Conservation (phyloP, 2,797 vertebrate species). For the Knipowitschia caucasica region DNA sequence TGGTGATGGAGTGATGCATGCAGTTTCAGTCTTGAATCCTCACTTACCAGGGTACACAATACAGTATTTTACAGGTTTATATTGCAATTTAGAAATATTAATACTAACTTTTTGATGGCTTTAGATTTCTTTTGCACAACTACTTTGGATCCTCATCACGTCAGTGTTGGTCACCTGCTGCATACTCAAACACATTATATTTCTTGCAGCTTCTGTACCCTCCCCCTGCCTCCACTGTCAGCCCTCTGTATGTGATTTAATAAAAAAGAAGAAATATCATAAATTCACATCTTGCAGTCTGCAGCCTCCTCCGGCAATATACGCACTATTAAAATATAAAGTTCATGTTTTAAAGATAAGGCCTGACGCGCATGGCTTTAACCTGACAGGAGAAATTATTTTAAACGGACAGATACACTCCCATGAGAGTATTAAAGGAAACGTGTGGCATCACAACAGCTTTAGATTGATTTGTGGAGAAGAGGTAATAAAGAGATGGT, state of each 20-base stretch:
- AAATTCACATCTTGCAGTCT: slow-evolving; percentile 33
- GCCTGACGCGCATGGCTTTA: slow-evolving; percentile 30
- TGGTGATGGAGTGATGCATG: too few relatives aligned
- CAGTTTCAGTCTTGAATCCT: too few relatives aligned
- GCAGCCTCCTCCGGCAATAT: slow-evolving; percentile 19
- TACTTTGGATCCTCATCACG: too few relatives aligned
- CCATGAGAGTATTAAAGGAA: slow-evolving; percentile 16
- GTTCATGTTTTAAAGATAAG: slow-evolving; percentile 67
- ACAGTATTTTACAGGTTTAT: too few relatives aligned
- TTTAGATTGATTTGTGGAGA: not conserved
- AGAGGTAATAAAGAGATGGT: not conserved
- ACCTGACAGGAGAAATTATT: slow-evolving; percentile 35
- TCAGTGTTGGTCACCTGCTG: not conserved
- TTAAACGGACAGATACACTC: slow-evolving; percentile 23
- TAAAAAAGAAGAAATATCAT: slow-evolving; percentile 37
- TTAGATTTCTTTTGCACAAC: not conserved
- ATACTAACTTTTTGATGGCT: not conserved
- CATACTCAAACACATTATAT: slow-evolving; percentile 10
- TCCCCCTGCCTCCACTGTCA: slow-evolving; percentile 8
- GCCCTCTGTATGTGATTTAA: slow-evolving; percentile 21
- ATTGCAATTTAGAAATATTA: too few relatives aligned
- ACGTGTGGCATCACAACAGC: slow-evolving; percentile 9
- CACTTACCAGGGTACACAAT: too few relatives aligned
- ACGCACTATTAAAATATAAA: slow-evolving; percentile 45
- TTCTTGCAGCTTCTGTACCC: slow-evolving; percentile 13